Evolutionary conservation across 2,113 vertebrate species (phyloP).

Genomic region (Tyrannus savana): DNA sequence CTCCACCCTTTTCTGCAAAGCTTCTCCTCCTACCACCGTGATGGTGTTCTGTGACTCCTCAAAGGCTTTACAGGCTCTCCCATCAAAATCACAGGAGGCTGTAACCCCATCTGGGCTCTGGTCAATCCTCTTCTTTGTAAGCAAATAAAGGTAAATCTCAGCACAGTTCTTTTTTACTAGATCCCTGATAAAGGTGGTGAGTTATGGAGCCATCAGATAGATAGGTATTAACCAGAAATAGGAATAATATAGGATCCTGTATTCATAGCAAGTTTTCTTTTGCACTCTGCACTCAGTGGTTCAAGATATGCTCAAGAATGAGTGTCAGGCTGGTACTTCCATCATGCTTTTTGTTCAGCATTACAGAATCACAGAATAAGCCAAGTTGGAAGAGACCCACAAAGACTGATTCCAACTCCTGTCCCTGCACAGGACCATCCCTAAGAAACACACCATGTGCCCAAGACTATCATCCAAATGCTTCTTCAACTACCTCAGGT

Average conservation of each 20-base stretch:
- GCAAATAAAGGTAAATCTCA: background rate
- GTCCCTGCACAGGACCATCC: background rate
- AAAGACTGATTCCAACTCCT: background rate
- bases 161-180: background rate
- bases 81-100: background rate
- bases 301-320: background rate
- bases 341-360: background rate
- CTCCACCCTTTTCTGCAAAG: background rate
- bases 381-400: background rate
- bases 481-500: background rate
- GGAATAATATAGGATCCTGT: background rate
- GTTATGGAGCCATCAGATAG: background rate
- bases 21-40: background rate
- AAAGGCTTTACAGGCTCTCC: background rate
- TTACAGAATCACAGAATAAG: background rate
- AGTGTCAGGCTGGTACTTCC: background rate
- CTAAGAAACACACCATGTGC: background rate
- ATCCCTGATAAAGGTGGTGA: background rate
- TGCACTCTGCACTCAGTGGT: background rate
- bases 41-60: background rate
- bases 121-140: background rate
- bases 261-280: background rate
- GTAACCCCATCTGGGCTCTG: background rate
- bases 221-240: background rate
- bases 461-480: background rate